Evolutionary conservation across 2,888 invertebrate species (phyloP).

Genomic region (Argynnis bischoffii): DNA sequence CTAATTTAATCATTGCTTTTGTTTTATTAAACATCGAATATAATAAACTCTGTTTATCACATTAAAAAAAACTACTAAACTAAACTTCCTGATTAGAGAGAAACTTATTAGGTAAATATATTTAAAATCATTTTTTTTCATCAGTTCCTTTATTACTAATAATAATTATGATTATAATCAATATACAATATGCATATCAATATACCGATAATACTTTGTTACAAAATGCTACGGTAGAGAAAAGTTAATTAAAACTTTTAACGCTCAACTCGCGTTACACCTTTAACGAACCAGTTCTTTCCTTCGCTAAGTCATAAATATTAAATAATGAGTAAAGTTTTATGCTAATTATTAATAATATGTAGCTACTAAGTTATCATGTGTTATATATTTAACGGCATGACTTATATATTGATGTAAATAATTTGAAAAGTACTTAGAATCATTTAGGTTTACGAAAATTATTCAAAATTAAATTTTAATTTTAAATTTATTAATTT

Average conservation of each 20-base stretch:
- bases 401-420: conserved; percentile 17
- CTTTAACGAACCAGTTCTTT: conserved; percentile 9
- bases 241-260: conserved; percentile 18
- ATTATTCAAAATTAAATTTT: not conserved
- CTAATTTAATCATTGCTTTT: no score
- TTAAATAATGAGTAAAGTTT: conserved; percentile 13
- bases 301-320: conserved; percentile 11
- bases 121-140: no score
- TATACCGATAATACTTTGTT: not conserved
- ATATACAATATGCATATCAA: not conserved
- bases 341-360: conserved; percentile 19
- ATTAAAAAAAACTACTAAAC: no score
- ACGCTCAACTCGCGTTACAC: conserved; percentile 8
- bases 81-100: no score
- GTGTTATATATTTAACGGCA: conserved; percentile 17
- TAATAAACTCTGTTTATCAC: not conserved
- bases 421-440: conserved; percentile 6
- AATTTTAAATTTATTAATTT: no score
- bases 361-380: conserved; percentile 20
- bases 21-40: not conserved
- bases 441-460: no score
- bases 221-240: conserved; percentile 4
- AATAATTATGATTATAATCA: not conserved
- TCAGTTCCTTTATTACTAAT: no score
- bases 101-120: no score